phyloP scores from a whole-genome alignment of 2,888 invertebrate species.

The Acholoe squamosa region DNA sequence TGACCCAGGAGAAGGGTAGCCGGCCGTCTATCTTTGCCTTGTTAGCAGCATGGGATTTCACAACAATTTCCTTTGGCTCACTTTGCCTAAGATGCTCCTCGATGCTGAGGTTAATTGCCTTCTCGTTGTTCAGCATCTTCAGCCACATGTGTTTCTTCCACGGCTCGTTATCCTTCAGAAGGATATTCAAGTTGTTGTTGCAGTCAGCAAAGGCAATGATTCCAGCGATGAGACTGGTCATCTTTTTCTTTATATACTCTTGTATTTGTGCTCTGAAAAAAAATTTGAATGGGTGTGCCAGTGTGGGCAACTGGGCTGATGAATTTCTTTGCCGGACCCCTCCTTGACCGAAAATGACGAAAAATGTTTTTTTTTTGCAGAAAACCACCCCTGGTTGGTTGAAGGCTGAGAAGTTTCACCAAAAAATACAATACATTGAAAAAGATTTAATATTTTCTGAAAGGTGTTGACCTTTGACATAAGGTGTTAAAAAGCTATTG shows the following conservation, averaged over 20 bases:
- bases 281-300: too few relatives aligned
- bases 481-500: too few relatives aligned
- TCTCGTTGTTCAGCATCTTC: constrained; percentile 70
- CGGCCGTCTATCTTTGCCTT: neutral
- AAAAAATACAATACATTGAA: too few relatives aligned
- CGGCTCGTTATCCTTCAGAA: constrained; percentile 64
- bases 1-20: constrained; percentile 59
- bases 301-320: too few relatives aligned
- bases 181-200: constrained; percentile 77
- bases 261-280: constrained; percentile 63
- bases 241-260: constrained; percentile 74
- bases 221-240: constrained; percentile 77
- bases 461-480: too few relatives aligned
- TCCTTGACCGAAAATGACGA: too few relatives aligned
- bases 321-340: too few relatives aligned
- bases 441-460: too few relatives aligned
- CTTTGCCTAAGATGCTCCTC: neutral
- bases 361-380: too few relatives aligned
- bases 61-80: neutral
- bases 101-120: constrained; percentile 69
- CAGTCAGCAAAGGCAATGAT: constrained; percentile 77
- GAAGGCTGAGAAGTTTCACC: too few relatives aligned
- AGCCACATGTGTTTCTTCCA: constrained; percentile 76
- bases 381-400: too few relatives aligned
- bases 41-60: neutral